A percentile compares a stretch with the other conserved stretches of the same genome.
Conservation (phyloP, 2,888 invertebrate genomes). For the Dioctria rufipes region DNA sequence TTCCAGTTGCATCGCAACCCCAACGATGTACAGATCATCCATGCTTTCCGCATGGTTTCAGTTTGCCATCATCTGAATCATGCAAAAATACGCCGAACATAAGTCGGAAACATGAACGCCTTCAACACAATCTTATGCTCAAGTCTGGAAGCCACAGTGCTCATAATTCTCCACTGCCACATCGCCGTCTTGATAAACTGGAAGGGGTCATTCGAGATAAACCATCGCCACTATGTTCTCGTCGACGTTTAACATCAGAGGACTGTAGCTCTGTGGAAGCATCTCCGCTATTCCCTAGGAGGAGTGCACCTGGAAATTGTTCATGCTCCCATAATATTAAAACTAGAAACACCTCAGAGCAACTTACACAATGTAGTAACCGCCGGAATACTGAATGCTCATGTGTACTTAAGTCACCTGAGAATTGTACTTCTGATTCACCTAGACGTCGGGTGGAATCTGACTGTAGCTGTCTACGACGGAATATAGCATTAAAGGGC, state of each 20-base stretch:
- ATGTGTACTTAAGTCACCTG: constrained; percentile 51
- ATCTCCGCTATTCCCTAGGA: constrained; percentile 56
- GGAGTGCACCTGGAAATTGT: constrained; percentile 20
- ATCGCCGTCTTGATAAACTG: constrained; percentile 61
- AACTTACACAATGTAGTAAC: constrained; percentile 14
- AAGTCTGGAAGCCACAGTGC: constrained; percentile 61
- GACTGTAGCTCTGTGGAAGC: constrained; percentile 59
- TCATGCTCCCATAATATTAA: constrained; percentile 47
- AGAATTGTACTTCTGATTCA: constrained; percentile 48
- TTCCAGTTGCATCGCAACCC: constrained; percentile 59
- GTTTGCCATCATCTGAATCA: constrained; percentile 57
- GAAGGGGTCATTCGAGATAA: constrained; percentile 62
- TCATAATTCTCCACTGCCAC: constrained; percentile 61
- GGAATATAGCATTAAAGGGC: background rate
- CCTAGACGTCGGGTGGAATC: constrained; percentile 59
- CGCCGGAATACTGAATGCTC: constrained; percentile 57
- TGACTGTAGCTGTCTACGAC: constrained; percentile 55
- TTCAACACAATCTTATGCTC: constrained; percentile 56
- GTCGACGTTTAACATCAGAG: constrained; percentile 54
- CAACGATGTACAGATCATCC: constrained; percentile 53
- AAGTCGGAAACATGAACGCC: constrained; percentile 55
- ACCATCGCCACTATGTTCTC: constrained; percentile 57
- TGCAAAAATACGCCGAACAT: constrained; percentile 61
- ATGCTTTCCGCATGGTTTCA: constrained; percentile 37
- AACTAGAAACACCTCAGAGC: constrained; percentile 34